Conservation (phyloP, 2,113 vertebrate species). For the Forbesichthys agassizii region DNA sequence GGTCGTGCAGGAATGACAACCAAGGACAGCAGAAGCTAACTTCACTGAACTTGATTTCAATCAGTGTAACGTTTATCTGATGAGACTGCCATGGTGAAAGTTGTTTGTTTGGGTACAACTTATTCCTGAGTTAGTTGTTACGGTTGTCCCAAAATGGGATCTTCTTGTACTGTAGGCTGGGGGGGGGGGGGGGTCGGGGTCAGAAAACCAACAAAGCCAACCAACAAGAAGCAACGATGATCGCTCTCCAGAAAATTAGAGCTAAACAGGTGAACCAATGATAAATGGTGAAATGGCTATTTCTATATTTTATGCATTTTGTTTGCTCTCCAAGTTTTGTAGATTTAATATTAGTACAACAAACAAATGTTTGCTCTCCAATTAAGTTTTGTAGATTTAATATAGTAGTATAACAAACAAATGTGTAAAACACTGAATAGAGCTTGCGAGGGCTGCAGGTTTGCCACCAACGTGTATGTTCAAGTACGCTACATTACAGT, state of each 20-base stretch:
- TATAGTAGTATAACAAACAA: neutral
- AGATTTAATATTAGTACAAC: neutral
- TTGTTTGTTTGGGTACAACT: conserved; percentile 43
- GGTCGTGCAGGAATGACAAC: conserved; percentile 1
- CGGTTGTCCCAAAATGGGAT: conserved; percentile 64
- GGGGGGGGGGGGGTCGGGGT: conserved; percentile 40
- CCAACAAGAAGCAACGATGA: conserved; percentile 30
- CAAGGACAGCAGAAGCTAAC: neutral
- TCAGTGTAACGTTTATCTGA: neutral
- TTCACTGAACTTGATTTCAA: neutral
- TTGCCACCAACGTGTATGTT: conserved; percentile 68
- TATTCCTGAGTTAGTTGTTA: conserved; percentile 71
- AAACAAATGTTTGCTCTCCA: neutral
- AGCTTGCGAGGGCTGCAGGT: conserved; percentile 48
- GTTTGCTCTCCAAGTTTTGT: neutral
- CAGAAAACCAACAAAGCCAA: conserved; percentile 53
- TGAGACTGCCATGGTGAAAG: conserved; percentile 31
- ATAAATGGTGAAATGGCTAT: conserved; percentile 12
- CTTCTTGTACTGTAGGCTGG: conserved; percentile 41
- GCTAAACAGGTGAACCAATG: conserved; percentile 22
- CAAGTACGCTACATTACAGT: conserved; percentile 81
- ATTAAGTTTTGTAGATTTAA: neutral
- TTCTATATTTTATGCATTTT: conserved; percentile 19
- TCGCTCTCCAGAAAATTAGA: conserved; percentile 4
- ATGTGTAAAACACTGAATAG: conserved; percentile 47